Base-by-base conservation (phyloP, 2,888 invertebrate species). In the Silvanus unidentatus region DNA sequence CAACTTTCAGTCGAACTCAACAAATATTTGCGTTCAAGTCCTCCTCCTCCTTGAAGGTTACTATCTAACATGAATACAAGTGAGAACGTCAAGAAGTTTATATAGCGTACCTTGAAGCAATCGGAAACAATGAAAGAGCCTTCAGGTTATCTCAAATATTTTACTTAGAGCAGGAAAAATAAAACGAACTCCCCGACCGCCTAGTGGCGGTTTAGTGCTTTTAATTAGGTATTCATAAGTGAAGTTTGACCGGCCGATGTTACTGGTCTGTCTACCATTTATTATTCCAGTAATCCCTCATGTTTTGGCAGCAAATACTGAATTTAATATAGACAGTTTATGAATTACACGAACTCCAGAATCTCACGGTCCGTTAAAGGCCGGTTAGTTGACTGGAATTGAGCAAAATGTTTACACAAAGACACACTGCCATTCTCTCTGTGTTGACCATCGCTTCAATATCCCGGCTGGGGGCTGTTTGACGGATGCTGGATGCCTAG, bases 341-440 rank as follows among this genome's bases (percentile, higher is more conserved):
- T 35, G 35, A 22, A 8, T 22, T 22, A 5, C 8, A 8, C 22
- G 49, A 47, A 51, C 45, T 42, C 45, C 28, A 28, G 50, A 45
- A 53, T 59, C 58, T 54, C 58, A 59, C 58, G 55, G 54, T 55
- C 50, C 4, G 32, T 32, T 32, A 32, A 59, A 56, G 55, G 54
- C 55, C 49, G 32, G 32, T 32, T 32, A 32, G 32, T 32, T 32
- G 54, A 40, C 56, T 53, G 53, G 45, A 51, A 56, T 50, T 44
- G 55, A 55, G 55, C 55, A 60, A 22, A 22, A 54, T 60, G 54
- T 60, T 60, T 58, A 56, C 58, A 53, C 54, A 58, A 57, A 54
- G 50, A 55, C 58, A 60, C 54, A 50, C 55, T 47, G 52, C 44
- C 49, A 50, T 37, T 29, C n/a, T n/a, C n/a, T n/a, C 42, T 40